Conservation (phyloP, 2,797 vertebrate genomes). For the Cacajao melanocephalus region DNA sequence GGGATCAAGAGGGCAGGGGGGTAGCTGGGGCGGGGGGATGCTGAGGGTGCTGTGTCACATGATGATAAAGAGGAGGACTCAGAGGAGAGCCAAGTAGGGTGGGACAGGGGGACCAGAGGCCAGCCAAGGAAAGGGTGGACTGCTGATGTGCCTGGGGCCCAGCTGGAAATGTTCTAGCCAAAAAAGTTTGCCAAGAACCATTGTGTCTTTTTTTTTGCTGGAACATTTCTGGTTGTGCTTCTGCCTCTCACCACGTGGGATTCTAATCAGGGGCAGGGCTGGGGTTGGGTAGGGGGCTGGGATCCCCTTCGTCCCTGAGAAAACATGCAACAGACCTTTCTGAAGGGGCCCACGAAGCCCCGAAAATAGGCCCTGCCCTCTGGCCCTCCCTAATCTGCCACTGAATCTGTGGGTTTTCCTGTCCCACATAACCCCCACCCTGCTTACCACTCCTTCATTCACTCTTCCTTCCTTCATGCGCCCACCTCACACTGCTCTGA, state of each 20-base stretch:
- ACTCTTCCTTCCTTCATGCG: background rate
- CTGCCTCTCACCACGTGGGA: slow-evolving; percentile 51
- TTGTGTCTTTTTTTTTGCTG: slow-evolving; percentile 73
- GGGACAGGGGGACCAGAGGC: background rate
- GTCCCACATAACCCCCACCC: fast-evolving
- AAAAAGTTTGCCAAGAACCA: slow-evolving; percentile 71
- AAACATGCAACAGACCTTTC: background rate
- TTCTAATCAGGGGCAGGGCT: background rate
- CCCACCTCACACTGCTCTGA: background rate
- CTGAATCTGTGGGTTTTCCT: background rate
- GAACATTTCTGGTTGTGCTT: slow-evolving; percentile 81
- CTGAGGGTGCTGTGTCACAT: background rate
- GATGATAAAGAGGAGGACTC: background rate
- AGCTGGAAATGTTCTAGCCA: slow-evolving; percentile 77
- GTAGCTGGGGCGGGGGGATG: background rate
- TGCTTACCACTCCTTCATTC: background rate
- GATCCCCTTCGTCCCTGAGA: fast-evolving
- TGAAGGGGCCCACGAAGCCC: fast-evolving
- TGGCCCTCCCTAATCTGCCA: background rate
- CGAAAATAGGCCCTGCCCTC: background rate
- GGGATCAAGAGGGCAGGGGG: background rate
- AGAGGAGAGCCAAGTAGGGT: background rate
- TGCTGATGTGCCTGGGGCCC: slow-evolving; percentile 36
- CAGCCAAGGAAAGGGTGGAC: background rate
- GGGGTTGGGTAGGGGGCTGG: background rate